A percentile compares a stretch with the other conserved stretches of the same genome.
These are phyloP conservation scores for Dryadula phaetusa DNA, from an alignment of 2,888 invertebrate genomes.

Conservation along the genomic window DNA sequence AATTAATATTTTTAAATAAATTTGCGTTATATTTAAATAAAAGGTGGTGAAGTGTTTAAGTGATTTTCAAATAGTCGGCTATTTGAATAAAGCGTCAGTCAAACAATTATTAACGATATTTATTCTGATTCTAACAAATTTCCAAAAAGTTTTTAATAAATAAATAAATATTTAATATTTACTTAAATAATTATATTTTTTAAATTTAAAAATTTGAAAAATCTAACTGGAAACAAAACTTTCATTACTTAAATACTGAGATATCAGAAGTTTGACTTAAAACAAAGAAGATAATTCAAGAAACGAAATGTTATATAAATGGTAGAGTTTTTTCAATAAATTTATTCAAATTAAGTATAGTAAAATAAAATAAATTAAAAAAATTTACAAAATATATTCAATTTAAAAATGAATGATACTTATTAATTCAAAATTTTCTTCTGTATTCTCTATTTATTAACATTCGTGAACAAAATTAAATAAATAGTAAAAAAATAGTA, in stretches of 20 bases:
- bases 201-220: not conserved
- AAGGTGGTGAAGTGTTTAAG: constrained; percentile 25
- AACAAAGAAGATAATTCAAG: not conserved
- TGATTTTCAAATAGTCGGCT: constrained; percentile 15
- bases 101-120: not conserved
- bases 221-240: not conserved
- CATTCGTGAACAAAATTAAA: not conserved
- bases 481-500: no score
- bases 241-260: not conserved
- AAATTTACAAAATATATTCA: no score
- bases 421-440: not conserved
- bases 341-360: not conserved
- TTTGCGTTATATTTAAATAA: constrained; percentile 16
- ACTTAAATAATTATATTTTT: not conserved
- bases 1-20: constrained; percentile 24
- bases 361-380: not conserved
- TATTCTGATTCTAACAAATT: not conserved
- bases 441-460: not conserved
- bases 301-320: not conserved
- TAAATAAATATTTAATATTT: not conserved
- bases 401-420: no score
- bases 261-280: not conserved
- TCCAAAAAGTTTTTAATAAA: not conserved
- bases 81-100: not conserved
- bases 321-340: not conserved